Evolutionary conservation across 2,797 vertebrate species (phyloP).

Genomic region (Xenopus petersii): DNA sequence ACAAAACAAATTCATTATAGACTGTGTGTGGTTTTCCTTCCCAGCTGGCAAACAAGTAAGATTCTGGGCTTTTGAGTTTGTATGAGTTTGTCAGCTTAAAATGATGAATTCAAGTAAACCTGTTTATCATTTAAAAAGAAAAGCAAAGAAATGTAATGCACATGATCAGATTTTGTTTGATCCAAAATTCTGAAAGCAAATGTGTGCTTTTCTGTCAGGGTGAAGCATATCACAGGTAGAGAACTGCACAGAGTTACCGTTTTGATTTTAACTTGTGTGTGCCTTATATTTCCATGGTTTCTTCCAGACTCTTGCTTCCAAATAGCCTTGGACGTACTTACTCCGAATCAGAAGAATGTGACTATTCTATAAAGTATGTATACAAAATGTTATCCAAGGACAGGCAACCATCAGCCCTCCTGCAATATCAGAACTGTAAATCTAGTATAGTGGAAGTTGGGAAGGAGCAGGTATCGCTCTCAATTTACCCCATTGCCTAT

Average conservation of each 20-base stretch:
- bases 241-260: background rate
- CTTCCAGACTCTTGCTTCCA: background rate
- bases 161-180: constrained; percentile 15
- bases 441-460: too few relatives aligned
- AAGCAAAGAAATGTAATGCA: background rate
- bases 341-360: background rate
- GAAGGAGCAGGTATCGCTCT: too few relatives aligned
- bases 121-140: constrained; percentile 22
- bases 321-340: background rate
- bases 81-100: constrained; percentile 8
- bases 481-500: too few relatives aligned
- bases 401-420: too few relatives aligned
- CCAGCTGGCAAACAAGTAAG: constrained; percentile 45
- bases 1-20: constrained; percentile 45
- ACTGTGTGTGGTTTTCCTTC: constrained; percentile 40
- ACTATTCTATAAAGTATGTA: too few relatives aligned
- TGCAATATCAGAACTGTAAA: too few relatives aligned
- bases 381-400: too few relatives aligned
- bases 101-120: background rate
- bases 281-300: background rate
- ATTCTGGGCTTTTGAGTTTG: constrained; percentile 9
- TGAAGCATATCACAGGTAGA: background rate
- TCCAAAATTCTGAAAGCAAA: background rate
- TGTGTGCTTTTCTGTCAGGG: constrained; percentile 11
- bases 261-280: constrained; percentile 67